Base-by-base conservation (phyloP, 2,113 vertebrate species). In the Meleagris gallopavo region DNA sequence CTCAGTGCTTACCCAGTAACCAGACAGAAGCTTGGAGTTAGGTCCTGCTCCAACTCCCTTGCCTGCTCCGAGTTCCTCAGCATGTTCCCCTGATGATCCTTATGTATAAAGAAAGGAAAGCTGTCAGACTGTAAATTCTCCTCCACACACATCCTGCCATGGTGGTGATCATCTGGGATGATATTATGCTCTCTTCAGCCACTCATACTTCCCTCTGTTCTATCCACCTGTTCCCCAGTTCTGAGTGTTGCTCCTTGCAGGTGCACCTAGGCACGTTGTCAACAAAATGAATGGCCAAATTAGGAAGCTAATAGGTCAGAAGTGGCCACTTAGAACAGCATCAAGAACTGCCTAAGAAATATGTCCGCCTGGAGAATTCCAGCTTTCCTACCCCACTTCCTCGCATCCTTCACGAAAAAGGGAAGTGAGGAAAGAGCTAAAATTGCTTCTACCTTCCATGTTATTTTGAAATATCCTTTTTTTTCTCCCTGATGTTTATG, bases 201-300 rank as follows among this genome's bases (percentile, higher is more conserved):
- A 3, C 2, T 54, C 55, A 32, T 25, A 9, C 34, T 12, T 72
- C 21, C 13, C 57, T 72, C 6, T 0, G 13, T 57, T 57, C 74
- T 76, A 41, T 60, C 34, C 40, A 13, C 55, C 19, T 46, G 2
- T 29, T 88, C 21, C 29, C 32, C 2, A 4, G 22, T 41, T 61
- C 55, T 3, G 6, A 57, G 62, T 1, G 0, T 61, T 60, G 52
- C 40, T 73, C 58, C 82, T 70, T 9, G 2, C 0, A 8, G 13
- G 66, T 41, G 50, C 38, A 50, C 30, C 69, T 40, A 55, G 54
- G 48, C 41, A 48, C 17, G 4, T 8, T n/a, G 61, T 6, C 67
- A 66, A 12, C 29, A 8, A 85, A 85, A 85, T 9, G 34, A 66
- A 40, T 24, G 62, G 84, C 6, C 69, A 75, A 50, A 67, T 32